Base-by-base conservation (phyloP, 2,888 invertebrate genomes). In the Podotricha telesiphe region DNA sequence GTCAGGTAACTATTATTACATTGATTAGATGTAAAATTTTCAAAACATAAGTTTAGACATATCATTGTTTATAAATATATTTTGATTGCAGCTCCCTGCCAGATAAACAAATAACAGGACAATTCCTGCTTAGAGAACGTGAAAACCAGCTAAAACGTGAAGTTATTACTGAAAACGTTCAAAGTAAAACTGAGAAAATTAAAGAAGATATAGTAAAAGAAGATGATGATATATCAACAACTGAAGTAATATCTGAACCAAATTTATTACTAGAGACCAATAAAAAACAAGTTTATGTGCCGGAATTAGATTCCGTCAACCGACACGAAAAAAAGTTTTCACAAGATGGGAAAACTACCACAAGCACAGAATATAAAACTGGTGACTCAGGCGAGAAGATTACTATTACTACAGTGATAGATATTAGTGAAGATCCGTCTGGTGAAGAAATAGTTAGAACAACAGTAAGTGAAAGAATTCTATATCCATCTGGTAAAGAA, bases 71-170 rank as follows among this genome's bases (percentile, higher is more conserved):
- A 19, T 64, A 17, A 0, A n/a, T 7, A 22, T 65, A 61, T 50
- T 63, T 61, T 68, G 64, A 65, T 85, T 83, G 28, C 74, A 90
- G 90, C 22, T 74, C 80, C 55, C 28, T 78, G 5, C 78, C 79
- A 40, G 89, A 89, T 22, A 90, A 79, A 79, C 84, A 85, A 45
- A 76, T 88, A 0, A 85, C 86, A 2, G 77, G 76, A 68, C 84
- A 87, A 63, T 91, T 92, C 74, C 75, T 92, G 59, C 78, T 62
- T n/a, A 86, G 81, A 78, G 92, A 92, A 79, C 83, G 89, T 75
- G 82, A 88, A 68, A 89, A 86, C 75, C 89, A 90, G 76, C 28
- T 87, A 2, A 91, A 87, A 77, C 82, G 85, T 34, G 91, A 91
- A 81, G 78, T 68, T 59, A 70, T 74, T 3, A 4, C 40, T 11